Base-by-base conservation (phyloP, 1,140 invertebrate genomes). In the Meloidogyne floridensis region DNA sequence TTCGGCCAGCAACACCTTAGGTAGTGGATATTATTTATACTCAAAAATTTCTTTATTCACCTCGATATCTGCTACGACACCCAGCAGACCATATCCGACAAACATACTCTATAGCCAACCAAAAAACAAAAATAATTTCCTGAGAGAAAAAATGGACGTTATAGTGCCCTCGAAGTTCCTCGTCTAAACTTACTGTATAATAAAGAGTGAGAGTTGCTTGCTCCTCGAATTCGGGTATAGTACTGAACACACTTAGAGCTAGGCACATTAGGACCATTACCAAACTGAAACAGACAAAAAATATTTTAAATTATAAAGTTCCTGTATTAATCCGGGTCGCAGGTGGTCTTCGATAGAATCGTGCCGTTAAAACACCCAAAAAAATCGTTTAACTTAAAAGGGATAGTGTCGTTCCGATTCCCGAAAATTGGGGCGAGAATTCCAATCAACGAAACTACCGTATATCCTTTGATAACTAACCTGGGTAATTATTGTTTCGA, bases 1-100 rank as follows among this genome's bases (percentile, higher is more conserved):
- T 91, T 81, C 95, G 93, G 79, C 96, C 95, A 85, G 94, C 92
- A 86, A 93, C 93, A 82, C 95, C 82, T 69, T 20, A 20, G 20
- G 20, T 20, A 20, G 20, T 20, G 20, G 20, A 20, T 20, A 20
- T 20, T 20, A 20, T 20, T 20, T 20, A 20, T 20, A 20, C 20
- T 20, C 20, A 20, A 20, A 20, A 20, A 20, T 20, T 20, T 20
- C 20, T 20, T 20, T 20, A 3, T 75, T 8, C n/a, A 47, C 81
- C 95, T 92, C 96, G 95, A 92, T 97, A 97, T 83, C 95, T 92
- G 15, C 95, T 96, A 71, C 96, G 93, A 92, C 96, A 97, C 90
- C 96, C 96, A 89, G 95, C 95, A 75, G 95, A 95, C 95, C 95
- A 97, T 86, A 96, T 92, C 89, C 95, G 90, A 84, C 95, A 92